phyloP scores from a whole-genome alignment of 2,888 invertebrate genomes.

The Mallateleia sp. region DNA sequence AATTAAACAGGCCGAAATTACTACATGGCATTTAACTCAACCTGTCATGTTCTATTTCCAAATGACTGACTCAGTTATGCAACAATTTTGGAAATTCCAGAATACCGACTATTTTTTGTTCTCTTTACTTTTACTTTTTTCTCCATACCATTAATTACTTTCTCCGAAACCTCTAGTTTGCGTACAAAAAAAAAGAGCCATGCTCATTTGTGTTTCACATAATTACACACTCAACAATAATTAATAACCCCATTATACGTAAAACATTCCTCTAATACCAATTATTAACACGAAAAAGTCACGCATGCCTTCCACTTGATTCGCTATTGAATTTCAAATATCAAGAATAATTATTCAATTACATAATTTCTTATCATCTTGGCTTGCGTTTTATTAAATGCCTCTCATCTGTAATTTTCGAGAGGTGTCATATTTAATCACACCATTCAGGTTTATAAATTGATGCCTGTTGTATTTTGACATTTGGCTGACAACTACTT shows the following conservation, averaged over 20 bases:
- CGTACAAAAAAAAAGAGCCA: too few relatives aligned
- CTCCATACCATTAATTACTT: not conserved
- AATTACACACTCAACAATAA: not conserved
- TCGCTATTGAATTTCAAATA: not conserved
- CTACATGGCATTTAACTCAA: too few relatives aligned
- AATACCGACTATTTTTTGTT: not conserved
- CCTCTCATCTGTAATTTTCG: slow-evolving; percentile 9
- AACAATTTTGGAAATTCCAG: not conserved
- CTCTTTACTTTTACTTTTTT: not conserved
- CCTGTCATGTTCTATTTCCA: too few relatives aligned
- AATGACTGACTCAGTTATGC: too few relatives aligned
- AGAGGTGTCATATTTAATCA: slow-evolving; percentile 30
- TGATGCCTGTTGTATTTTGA: slow-evolving; percentile 30
- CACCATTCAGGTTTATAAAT: slow-evolving; percentile 5
- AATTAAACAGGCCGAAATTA: too few relatives aligned
- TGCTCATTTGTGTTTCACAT: not conserved
- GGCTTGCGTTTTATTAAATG: slow-evolving; percentile 10
- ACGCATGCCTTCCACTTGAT: not conserved
- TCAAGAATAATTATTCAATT: not conserved
- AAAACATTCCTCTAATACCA: too few relatives aligned
- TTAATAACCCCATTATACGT: not conserved
- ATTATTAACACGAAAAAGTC: too few relatives aligned
- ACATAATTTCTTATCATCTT: not conserved
- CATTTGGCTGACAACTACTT: slow-evolving; percentile 32
- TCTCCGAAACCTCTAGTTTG: not conserved